Evolutionary conservation across 2,888 invertebrate genomes (phyloP).

Genomic region (Eupsilia transversa): DNA sequence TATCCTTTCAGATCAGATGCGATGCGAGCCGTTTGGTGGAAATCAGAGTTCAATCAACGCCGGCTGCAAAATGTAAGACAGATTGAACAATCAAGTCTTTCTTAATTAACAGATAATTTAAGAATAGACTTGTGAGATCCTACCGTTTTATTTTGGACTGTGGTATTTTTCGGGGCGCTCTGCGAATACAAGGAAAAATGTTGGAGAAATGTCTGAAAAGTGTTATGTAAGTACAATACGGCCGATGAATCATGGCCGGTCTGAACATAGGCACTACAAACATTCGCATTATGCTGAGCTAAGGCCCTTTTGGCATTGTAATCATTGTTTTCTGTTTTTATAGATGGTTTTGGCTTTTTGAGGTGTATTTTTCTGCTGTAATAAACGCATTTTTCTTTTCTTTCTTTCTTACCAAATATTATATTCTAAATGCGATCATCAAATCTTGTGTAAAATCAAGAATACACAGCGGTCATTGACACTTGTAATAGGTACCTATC

Average conservation of each 20-base stretch:
- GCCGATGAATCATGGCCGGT: too few relatives aligned
- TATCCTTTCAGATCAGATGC: too few relatives aligned
- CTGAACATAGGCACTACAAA: too few relatives aligned
- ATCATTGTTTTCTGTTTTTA: too few relatives aligned
- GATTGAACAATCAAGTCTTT: conserved; percentile 28
- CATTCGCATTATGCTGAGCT: too few relatives aligned
- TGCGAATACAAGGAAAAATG: not conserved
- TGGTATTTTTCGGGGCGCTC: conserved; percentile 8
- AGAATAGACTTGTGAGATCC: conserved; percentile 1
- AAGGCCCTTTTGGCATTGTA: too few relatives aligned
- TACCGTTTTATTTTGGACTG: not conserved
- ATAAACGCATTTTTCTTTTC: too few relatives aligned
- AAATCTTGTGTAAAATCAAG: not conserved
- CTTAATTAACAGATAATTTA: conserved; percentile 24
- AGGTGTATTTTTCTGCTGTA: too few relatives aligned
- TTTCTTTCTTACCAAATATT: not conserved
- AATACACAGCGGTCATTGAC: conserved; percentile 47
- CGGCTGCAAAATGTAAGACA: conserved; percentile 32
- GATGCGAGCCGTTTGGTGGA: too few relatives aligned
- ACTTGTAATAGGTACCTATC: conserved; percentile 1
- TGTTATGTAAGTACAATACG: not conserved
- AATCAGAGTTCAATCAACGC: too few relatives aligned
- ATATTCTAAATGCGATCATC: not conserved
- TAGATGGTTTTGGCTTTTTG: too few relatives aligned
- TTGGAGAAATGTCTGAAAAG: not conserved